Evolutionary conservation across 2,888 invertebrate genomes (phyloP).

Genomic region (Pristionchus exspectatus): DNA sequence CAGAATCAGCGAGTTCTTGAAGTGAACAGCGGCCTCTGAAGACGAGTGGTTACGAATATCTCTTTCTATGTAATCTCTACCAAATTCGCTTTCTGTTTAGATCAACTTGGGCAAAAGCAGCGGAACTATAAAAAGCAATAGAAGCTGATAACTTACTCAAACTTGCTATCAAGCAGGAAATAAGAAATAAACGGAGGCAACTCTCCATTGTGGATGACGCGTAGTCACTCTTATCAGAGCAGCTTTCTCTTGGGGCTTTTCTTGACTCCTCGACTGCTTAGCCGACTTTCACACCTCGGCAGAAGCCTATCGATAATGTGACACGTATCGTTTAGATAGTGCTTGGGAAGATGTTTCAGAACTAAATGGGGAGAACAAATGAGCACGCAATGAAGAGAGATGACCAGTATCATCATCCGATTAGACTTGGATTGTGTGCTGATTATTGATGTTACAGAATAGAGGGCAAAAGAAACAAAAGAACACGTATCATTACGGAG

Average conservation of each 20-base stretch:
- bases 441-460: not conserved
- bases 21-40: not conserved
- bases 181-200: not conserved
- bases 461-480: not conserved
- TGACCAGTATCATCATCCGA: not conserved
- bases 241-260: not conserved
- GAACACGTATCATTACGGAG: not conserved
- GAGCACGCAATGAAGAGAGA: not conserved
- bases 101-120: not conserved
- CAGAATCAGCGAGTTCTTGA: not conserved
- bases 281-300: conserved; percentile 26
- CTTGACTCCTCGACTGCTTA: not conserved
- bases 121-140: not conserved
- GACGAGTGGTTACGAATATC: not conserved
- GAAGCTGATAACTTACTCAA: not conserved
- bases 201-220: conserved; percentile 4
- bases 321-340: not conserved
- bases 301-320: not conserved
- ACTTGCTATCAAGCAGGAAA: not conserved
- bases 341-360: not conserved
- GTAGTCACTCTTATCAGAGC: not conserved
- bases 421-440: not conserved
- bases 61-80: no score
- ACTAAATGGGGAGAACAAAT: not conserved
- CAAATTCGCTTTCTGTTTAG: no score